phyloP scores from a whole-genome alignment of 2,888 invertebrate species.

The Spisula solida region DNA sequence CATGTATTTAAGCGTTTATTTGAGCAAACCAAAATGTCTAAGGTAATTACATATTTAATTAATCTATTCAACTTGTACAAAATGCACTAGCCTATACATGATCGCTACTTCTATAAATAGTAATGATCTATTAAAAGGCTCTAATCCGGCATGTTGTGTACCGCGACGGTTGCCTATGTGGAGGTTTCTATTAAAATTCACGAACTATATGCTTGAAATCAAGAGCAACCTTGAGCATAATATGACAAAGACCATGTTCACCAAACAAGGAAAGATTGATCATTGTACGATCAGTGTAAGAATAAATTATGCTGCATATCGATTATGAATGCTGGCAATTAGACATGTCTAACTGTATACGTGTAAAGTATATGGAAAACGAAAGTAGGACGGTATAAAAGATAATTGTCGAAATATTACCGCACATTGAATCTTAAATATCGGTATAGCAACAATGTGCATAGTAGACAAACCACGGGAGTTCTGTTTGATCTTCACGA shows the following conservation, averaged over 20 bases:
- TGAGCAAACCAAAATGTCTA: background rate
- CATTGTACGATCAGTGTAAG: background rate
- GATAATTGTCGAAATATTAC: too few relatives aligned
- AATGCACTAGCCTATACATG: background rate
- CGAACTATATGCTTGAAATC: too few relatives aligned
- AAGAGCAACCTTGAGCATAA: too few relatives aligned
- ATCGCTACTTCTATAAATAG: background rate
- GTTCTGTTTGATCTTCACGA: too few relatives aligned
- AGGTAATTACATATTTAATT: background rate
- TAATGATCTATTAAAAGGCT: background rate
- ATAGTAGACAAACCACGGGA: too few relatives aligned
- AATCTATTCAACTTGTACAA: background rate
- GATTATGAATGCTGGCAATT: too few relatives aligned
- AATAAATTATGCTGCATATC: background rate
- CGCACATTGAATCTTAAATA: too few relatives aligned
- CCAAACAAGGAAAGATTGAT: background rate
- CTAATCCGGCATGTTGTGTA: background rate
- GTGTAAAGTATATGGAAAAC: constrained; percentile 6
- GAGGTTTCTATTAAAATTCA: too few relatives aligned
- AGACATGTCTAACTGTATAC: background rate
- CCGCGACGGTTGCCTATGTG: too few relatives aligned
- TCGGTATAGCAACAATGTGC: too few relatives aligned
- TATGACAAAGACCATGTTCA: too few relatives aligned
- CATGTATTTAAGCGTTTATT: constrained; percentile 1
- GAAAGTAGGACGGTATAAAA: background rate